Evolutionary conservation across 2,888 invertebrate species (phyloP).

Genomic region (Meteorus cinctellus): DNA sequence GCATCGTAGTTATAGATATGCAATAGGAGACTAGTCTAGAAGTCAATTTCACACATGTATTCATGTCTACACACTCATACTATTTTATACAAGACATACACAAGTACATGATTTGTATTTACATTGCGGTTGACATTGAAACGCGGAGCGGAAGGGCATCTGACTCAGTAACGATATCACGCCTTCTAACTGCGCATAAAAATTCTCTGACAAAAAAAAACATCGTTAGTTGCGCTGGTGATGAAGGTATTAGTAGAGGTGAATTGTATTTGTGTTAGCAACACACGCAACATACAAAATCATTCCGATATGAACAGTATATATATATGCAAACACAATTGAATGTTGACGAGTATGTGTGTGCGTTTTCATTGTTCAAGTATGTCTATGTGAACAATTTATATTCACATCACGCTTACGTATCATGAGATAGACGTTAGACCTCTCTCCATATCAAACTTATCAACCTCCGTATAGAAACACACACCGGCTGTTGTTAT

Average conservation of each 20-base stretch:
- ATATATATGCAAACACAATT: neutral
- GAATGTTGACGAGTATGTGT: neutral
- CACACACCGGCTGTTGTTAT: neutral
- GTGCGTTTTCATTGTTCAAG: neutral
- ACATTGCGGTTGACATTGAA: conserved; percentile 47
- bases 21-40: conserved; percentile 22
- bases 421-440: neutral
- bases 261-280: too few species aligned
- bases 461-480: neutral
- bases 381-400: neutral
- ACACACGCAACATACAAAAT: too few species aligned
- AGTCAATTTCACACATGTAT: conserved; percentile 10
- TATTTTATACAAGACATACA: neutral
- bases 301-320: neutral
- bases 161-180: conserved; percentile 52
- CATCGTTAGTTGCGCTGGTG: conserved; percentile 4
- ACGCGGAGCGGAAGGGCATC: conserved; percentile 56
- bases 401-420: neutral
- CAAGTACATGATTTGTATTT: neutral
- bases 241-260: neutral
- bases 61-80: neutral
- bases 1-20: conserved; percentile 11
- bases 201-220: conserved; percentile 8
- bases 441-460: conserved; percentile 6
- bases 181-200: conserved; percentile 49